A percentile compares a stretch with the other conserved stretches of the same genome.
phyloP scores from a whole-genome alignment of 2,113 vertebrate genomes.

The Callithrix jacchus region DNA sequence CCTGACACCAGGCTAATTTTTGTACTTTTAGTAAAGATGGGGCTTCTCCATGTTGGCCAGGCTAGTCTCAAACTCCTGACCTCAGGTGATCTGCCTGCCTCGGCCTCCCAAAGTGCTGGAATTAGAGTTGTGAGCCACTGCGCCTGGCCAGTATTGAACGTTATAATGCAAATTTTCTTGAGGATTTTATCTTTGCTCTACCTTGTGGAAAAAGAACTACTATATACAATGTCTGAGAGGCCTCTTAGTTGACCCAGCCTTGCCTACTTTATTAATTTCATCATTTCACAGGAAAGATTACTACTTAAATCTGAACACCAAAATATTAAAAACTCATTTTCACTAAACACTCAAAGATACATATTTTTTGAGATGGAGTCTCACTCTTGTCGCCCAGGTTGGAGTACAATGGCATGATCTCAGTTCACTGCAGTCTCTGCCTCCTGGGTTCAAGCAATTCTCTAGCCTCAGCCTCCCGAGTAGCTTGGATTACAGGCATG shows the following conservation, averaged over 20 bases:
- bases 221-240: neutral
- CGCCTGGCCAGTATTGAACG: neutral
- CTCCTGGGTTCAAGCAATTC: neutral
- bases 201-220: neutral
- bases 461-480: neutral
- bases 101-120: too few relatives aligned
- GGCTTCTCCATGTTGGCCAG: too few relatives aligned
- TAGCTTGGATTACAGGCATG: neutral
- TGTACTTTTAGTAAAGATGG: too few relatives aligned
- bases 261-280: conserved; percentile 7
- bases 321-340: conserved; percentile 42
- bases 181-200: neutral
- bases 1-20: too few relatives aligned
- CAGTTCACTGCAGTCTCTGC: neutral
- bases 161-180: neutral
- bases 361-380: neutral
- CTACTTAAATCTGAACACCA: neutral
- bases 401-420: neutral
- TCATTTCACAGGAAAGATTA: conserved; percentile 13
- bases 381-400: neutral
- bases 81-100: too few relatives aligned
- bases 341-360: conserved; percentile 20
- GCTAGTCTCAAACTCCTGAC: too few relatives aligned
- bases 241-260: neutral
- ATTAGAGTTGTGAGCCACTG: too few relatives aligned